Evolutionary conservation across 2,797 vertebrate genomes (phyloP).

Genomic region (Halcyon chelicuti): DNA sequence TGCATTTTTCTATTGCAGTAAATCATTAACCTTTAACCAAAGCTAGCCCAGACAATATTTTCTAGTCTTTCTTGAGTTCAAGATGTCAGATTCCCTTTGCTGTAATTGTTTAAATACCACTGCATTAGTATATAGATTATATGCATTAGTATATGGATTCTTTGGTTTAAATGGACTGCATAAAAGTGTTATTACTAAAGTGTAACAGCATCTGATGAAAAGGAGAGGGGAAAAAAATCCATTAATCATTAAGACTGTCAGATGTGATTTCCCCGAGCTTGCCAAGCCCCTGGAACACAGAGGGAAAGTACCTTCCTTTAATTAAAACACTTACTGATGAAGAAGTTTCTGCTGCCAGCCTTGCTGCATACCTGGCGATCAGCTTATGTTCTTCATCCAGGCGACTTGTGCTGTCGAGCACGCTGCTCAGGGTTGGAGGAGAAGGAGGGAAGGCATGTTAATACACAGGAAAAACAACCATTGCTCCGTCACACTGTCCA

Average conservation of each 20-base stretch:
- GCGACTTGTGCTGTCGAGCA: conserved; percentile 91
- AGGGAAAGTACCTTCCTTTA: conserved; percentile 23
- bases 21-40: conserved; percentile 44
- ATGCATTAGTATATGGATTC: conserved; percentile 24
- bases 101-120: conserved; percentile 40
- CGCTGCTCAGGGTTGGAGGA: conserved; percentile 72
- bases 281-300: conserved; percentile 6
- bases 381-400: conserved; percentile 98
- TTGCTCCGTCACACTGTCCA: neutral
- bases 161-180: conserved; percentile 18
- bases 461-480: accelerated
- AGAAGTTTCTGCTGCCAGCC: conserved; percentile 93
- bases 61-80: conserved; percentile 36
- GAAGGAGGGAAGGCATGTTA: conserved; percentile 4
- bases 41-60: conserved; percentile 18
- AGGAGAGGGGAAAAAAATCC: conserved; percentile 2
- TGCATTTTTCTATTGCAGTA: neutral
- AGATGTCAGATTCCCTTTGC: conserved; percentile 1
- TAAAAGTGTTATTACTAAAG: conserved; percentile 23
- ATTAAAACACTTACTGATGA: conserved; percentile 87
- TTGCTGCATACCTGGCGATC: conserved; percentile 97
- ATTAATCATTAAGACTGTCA: conserved; percentile 26
- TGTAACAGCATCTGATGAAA: neutral
- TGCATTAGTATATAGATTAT: conserved; percentile 42
- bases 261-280: neutral